A percentile compares a stretch with the other conserved stretches of the same genome.
phyloP scores from a whole-genome alignment of 2,888 invertebrate genomes.

The Pediacus dermestoides region DNA sequence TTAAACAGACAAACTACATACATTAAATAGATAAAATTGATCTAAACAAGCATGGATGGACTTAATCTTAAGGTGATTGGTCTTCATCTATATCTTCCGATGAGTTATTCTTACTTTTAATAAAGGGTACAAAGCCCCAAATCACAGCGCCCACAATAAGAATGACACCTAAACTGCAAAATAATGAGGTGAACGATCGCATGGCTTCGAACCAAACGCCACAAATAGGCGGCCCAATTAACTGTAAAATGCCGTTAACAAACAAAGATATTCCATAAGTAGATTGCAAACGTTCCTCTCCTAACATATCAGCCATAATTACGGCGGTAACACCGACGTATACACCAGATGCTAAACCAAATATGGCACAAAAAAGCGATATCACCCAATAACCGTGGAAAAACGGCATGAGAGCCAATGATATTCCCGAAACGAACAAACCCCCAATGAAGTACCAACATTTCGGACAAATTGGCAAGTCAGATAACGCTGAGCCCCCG shows the following conservation, averaged over 20 bases:
- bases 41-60: too few relatives aligned
- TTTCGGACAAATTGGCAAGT: conserved; percentile 71
- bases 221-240: conserved; percentile 81
- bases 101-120: conserved; percentile 50
- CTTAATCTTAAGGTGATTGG: too few relatives aligned
- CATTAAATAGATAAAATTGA: too few relatives aligned
- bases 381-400: conserved; percentile 62
- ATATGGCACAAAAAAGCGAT: conserved; percentile 68
- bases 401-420: conserved; percentile 67
- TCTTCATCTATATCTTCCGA: too few relatives aligned
- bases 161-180: conserved; percentile 69
- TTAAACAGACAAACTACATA: too few relatives aligned
- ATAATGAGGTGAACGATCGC: conserved; percentile 66
- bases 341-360: conserved; percentile 78
- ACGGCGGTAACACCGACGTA: conserved; percentile 85
- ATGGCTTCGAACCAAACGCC: conserved; percentile 65
- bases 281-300: conserved; percentile 78
- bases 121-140: conserved; percentile 74
- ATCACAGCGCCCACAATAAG: conserved; percentile 68
- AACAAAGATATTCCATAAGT: conserved; percentile 84
- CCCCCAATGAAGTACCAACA: conserved; percentile 81
- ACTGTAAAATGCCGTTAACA: conserved; percentile 76
- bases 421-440: conserved; percentile 71
- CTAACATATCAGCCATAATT: conserved; percentile 84
- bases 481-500: conserved; percentile 81